phyloP scores from a whole-genome alignment of 2,888 invertebrate genomes.

The Junonia oenone region DNA sequence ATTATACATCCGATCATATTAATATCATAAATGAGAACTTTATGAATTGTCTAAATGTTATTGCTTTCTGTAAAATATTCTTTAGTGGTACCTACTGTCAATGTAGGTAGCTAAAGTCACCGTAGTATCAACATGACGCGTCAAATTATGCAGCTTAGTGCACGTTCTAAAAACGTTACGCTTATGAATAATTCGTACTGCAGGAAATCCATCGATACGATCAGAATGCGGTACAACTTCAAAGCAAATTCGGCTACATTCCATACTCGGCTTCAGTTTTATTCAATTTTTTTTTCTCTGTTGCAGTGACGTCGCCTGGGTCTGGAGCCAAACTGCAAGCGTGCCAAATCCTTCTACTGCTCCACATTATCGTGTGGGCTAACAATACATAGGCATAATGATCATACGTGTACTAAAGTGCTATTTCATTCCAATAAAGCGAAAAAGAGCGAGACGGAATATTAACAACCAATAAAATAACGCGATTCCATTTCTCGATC shows the following conservation, averaged over 20 bases:
- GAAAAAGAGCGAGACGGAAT: background rate
- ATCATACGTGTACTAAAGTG: conserved; percentile 20
- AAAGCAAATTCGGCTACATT: conserved; percentile 21
- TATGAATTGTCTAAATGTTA: no score
- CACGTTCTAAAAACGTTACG: background rate
- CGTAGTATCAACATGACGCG: no score
- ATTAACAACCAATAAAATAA: background rate
- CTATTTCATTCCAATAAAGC: conserved; percentile 14
- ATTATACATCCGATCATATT: no score
- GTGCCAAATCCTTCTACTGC: conserved; percentile 62
- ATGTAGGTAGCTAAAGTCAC: no score
- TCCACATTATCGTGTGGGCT: conserved; percentile 58
- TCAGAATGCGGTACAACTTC: conserved; percentile 17
- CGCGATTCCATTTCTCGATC: background rate
- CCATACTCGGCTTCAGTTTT: conserved; percentile 22
- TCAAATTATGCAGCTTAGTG: background rate
- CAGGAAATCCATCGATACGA: conserved; percentile 13
- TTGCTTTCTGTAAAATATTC: no score
- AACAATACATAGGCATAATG: conserved; percentile 55
- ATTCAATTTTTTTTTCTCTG: conserved; percentile 24
- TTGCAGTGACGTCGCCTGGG: conserved; percentile 71
- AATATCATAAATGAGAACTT: no score
- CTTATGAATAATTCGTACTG: conserved; percentile 13
- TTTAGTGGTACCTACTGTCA: no score
- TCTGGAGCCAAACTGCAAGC: conserved; percentile 53